Evolutionary conservation across 2,888 invertebrate species (phyloP), one percentile per base, ranked within the genome.

Genomic region (Leptinotarsa haldemani): DNA sequence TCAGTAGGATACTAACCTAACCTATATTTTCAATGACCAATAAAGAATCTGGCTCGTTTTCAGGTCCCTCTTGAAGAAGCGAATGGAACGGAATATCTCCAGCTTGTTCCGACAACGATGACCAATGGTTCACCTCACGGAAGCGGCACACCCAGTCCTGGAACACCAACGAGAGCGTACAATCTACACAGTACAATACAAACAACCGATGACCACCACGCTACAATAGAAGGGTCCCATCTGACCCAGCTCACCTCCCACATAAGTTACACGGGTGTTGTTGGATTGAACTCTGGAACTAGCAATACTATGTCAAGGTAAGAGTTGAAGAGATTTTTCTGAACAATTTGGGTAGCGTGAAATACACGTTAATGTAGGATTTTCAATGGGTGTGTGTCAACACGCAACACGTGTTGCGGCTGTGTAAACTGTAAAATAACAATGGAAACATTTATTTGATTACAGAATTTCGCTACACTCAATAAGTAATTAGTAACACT

Each of bases 231-330:
- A 69, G 80, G 81, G 15, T 83, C 85, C 5, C 86, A 87, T 74
- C 79, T 87, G 12, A 87, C 87, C 4, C 87, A 85, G 70, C 82
- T 87, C 40, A 86, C 86, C 61, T 86, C 82, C 72, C 87, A 87
- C 71, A 87, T 87, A 65, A 86, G 84, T 74, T 87, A 86, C 70
- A 82, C 86, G 9, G 85, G 85, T 15, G 82, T 79, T 15, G 82
- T 79, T 15, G 73, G 76, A 46, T 75, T 80, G 56, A 65, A 75
- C 40, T 76, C 75, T 12, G 74, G 74, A 3, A 70, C 69, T 18
- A 65, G 64, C 9, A 78, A 72, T 66, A 69, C 65, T 56, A 71
- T 74, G 65, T 65, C 71, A 66, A 71, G 74, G 74, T 74, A 61
- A 74, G 71, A 48, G 16, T 20, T 16, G 2, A 16, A 3, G 15